Percentiles rank a stretch among this genome's conserved stretches.
Evolutionary conservation across 2,113 vertebrate species (phyloP).

Genomic region (Morphnarchus princeps): DNA sequence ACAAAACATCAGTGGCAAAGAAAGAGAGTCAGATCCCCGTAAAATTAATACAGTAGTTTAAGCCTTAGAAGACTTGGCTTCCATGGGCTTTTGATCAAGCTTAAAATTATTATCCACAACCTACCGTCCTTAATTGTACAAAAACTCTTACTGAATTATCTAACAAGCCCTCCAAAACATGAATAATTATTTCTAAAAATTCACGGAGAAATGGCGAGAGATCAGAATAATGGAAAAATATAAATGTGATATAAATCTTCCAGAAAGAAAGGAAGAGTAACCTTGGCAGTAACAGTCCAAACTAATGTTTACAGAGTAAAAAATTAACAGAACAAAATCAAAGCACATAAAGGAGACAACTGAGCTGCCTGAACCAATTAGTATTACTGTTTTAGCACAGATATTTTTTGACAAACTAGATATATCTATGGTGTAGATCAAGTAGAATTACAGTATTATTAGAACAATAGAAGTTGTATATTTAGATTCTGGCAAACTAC

Average conservation of each 20-base stretch:
- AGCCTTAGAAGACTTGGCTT: conserved; percentile 47
- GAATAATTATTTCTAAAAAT: conserved; percentile 39
- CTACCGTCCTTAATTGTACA: background rate
- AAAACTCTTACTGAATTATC: conserved; percentile 24
- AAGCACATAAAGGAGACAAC: conserved; percentile 13
- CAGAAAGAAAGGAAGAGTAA: background rate
- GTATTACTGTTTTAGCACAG: background rate
- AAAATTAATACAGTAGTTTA: conserved; percentile 36
- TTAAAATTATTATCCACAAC: conserved; percentile 54
- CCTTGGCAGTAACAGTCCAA: background rate
- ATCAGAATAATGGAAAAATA: conserved; percentile 10
- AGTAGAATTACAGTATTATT: conserved; percentile 22
- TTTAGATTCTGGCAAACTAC: conserved; percentile 56
- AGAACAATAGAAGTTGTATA: conserved; percentile 46
- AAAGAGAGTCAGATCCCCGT: background rate
- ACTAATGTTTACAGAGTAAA: conserved; percentile 15
- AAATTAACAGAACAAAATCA: conserved; percentile 40
- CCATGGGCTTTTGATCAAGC: conserved; percentile 29
- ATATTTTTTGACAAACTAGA: conserved; percentile 41
- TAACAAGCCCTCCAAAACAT: conserved; percentile 25
- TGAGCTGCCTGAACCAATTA: conserved; percentile 33
- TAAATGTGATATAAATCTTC: background rate
- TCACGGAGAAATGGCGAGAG: background rate
- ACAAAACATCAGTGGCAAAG: background rate
- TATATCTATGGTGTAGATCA: background rate